Conservation (phyloP, 2,797 vertebrate species). For the Stomatorhinus walkeri region DNA sequence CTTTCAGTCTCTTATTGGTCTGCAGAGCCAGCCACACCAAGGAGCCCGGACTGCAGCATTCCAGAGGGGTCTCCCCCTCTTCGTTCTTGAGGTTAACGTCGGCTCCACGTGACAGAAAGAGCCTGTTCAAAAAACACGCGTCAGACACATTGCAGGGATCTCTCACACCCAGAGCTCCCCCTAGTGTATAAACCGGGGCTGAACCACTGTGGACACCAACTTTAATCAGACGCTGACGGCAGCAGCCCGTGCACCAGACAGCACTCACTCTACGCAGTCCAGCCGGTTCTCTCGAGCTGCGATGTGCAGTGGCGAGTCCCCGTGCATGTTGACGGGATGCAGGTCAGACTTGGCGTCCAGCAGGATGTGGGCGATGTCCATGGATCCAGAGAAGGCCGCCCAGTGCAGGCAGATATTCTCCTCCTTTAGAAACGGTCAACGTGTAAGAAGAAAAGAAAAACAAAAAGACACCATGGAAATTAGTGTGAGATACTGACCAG, state of each 20-base stretch:
- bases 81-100: slow-evolving; percentile 83
- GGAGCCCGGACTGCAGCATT: slow-evolving; percentile 75
- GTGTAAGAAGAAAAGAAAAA: not conserved
- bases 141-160: not conserved
- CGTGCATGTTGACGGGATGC: slow-evolving; percentile 77
- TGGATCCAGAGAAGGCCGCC: slow-evolving; percentile 88
- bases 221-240: not conserved
- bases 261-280: slow-evolving; percentile 87
- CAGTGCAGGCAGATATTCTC: slow-evolving; percentile 96
- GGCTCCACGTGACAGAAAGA: slow-evolving; percentile 84
- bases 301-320: slow-evolving; percentile 84
- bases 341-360: slow-evolving; percentile 82
- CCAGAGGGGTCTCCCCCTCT: slow-evolving; percentile 79
- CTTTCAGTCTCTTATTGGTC: slow-evolving; percentile 82
- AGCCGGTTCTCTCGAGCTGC: slow-evolving; percentile 86
- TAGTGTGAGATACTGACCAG: not conserved
- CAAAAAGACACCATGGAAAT: not conserved
- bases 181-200: not conserved
- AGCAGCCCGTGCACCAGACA: not conserved
- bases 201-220: not conserved
- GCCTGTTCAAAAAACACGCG: slow-evolving; percentile 53
- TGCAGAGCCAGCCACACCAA: slow-evolving; percentile 84
- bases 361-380: slow-evolving; percentile 79
- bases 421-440: slow-evolving; percentile 58
- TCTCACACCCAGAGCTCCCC: not conserved